Evolutionary conservation across 2,797 vertebrate species (phyloP).

Genomic region (Anas bahamensis): DNA sequence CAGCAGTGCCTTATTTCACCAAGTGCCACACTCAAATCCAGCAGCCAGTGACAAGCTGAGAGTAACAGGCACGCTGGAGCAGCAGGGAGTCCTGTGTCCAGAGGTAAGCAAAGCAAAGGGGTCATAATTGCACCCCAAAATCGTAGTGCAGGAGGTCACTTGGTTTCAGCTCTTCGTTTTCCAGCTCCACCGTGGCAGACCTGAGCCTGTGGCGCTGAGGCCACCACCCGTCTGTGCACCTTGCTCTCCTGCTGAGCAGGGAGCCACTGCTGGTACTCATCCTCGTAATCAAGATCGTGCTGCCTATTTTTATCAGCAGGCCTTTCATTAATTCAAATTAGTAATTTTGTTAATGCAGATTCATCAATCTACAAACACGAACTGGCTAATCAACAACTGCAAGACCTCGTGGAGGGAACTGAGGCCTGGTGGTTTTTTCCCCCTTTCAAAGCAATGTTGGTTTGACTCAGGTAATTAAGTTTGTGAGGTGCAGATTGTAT

Average conservation of each 20-base stretch:
- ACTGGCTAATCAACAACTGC: not conserved
- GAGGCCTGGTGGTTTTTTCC: not conserved
- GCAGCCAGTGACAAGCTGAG: not conserved
- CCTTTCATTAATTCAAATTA: not conserved
- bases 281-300: not conserved
- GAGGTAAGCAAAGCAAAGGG: not conserved
- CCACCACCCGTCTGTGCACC: not conserved
- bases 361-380: too few species aligned
- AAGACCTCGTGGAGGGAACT: not conserved
- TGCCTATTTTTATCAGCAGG: not conserved
- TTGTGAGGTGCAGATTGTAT: not conserved
- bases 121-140: too few species aligned
- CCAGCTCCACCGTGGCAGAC: rapidly evolving
- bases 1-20: not conserved
- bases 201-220: not conserved
- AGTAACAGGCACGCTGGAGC: not conserved
- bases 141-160: not conserved
- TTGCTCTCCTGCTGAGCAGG: too few species aligned
- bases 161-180: not conserved
- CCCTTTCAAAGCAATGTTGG: rapidly evolving
- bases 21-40: rapidly evolving
- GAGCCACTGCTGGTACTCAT: not conserved
- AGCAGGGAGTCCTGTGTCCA: rapidly evolving
- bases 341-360: not conserved
- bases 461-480: not conserved